Evolutionary conservation across 92 coral and sea anemone species (phyloP), one percentile per base, ranked within the genome.

Genomic region (Porites rus): DNA sequence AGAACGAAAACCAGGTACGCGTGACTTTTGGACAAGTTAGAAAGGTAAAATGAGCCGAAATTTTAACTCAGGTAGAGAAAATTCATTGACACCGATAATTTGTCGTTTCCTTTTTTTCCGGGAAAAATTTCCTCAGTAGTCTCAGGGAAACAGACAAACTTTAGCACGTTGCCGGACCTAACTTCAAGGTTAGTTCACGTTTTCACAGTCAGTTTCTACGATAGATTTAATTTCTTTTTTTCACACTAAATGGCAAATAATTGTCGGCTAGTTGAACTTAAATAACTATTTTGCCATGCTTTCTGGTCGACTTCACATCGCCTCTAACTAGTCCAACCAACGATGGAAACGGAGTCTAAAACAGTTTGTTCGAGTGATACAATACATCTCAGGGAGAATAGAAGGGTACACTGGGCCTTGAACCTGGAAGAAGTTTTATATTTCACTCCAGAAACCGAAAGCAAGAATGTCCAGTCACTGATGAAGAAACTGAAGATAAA

Each of bases 351-450:
- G 10, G 19, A 1, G 7, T 43, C 1, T 4, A 17, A 11, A 1
- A 22, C n/a, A 22, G 53, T 65, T 18, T 52, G 10, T 52, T 51
- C 84, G 16, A 51, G 24, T 51, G 75, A 66, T 28, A 52, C 11
- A 20, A 7, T 21, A 19, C 63, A 24, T 13, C 84, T 68, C 22
- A 65, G 59, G 31, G 74, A 50, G 9, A 63, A 21, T 2, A 79
- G 65, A 53, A 79, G 9, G 58, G 94, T 91, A 8, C 81, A 83
- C 65, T 91, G 94, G 94, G 94, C 94, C 18, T 82, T 82, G 25
- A 61, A 91, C 61, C 76, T 91, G 19, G 94, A 91, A 53, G 91
- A 91, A 66, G 87, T 91, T 62, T 54, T 87, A 1, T 91, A 87
- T n/a, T 91, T 87, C 75, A 51, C 74, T 22, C 84, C 75, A 79